Evolutionary conservation across 2,888 invertebrate species (phyloP).

Genomic region (Lycia hirtaria): DNA sequence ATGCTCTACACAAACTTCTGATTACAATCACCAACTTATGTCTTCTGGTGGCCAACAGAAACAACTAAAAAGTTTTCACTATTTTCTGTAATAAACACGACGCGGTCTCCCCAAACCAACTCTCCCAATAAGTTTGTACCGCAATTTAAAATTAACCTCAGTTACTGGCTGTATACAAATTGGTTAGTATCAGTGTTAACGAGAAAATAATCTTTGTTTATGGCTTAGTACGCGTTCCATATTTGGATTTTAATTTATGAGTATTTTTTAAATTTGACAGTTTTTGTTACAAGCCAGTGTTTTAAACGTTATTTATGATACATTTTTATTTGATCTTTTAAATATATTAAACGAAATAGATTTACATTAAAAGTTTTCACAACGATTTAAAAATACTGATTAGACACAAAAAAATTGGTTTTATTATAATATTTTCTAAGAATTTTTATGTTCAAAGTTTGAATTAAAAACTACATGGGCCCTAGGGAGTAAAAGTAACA

Average conservation of each 20-base stretch:
- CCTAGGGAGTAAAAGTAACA: too few relatives aligned
- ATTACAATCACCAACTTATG: constrained; percentile 37
- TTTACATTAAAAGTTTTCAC: too few relatives aligned
- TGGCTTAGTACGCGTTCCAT: constrained; percentile 8
- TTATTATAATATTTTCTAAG: too few relatives aligned
- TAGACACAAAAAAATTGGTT: too few relatives aligned
- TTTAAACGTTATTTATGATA: neutral
- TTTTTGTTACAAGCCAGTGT: neutral
- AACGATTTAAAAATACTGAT: too few relatives aligned
- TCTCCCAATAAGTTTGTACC: neutral
- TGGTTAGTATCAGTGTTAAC: constrained; percentile 26
- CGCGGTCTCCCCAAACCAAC: neutral
- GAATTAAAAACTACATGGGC: too few relatives aligned
- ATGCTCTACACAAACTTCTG: constrained; percentile 41
- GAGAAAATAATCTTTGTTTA: constrained; percentile 7
- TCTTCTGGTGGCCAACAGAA: neutral
- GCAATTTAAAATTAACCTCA: constrained; percentile 52
- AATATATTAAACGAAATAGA: too few relatives aligned
- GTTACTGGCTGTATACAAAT: constrained; percentile 12
- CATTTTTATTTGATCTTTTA: neutral
- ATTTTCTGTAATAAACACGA: neutral
- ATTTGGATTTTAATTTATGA: constrained; percentile 13
- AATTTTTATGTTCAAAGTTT: too few relatives aligned
- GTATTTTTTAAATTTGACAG: neutral
- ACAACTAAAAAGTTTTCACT: neutral